A percentile compares a stretch with the other conserved stretches of the same genome.
Evolutionary conservation across 2,113 vertebrate genomes (phyloP).

Genomic region (Tylochromis polylepis): DNA sequence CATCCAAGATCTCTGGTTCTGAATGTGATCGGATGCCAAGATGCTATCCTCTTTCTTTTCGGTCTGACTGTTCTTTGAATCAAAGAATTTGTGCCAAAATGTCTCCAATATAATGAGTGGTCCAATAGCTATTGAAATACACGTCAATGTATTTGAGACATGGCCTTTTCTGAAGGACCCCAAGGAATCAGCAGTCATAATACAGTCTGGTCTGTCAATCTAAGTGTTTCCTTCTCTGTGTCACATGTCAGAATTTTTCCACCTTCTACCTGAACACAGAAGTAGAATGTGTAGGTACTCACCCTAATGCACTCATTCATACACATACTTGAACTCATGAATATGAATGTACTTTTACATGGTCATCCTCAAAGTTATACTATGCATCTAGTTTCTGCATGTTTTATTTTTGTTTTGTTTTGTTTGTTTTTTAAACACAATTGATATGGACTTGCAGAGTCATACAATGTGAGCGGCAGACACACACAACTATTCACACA

Average conservation of each 20-base stretch:
- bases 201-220: slow-evolving; percentile 50
- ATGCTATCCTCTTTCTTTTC: too few relatives aligned
- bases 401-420: background rate
- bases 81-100: background rate
- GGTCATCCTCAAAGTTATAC: background rate
- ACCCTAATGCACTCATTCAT: background rate
- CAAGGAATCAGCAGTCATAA: slow-evolving; percentile 49
- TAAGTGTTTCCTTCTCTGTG: slow-evolving; percentile 4
- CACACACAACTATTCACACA: background rate
- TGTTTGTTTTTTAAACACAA: too few relatives aligned
- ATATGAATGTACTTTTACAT: background rate
- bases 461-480: background rate
- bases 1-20: background rate
- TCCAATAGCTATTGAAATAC: background rate
- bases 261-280: background rate
- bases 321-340: background rate
- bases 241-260: slow-evolving; percentile 25
- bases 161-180: slow-evolving; percentile 54
- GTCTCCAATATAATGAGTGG: background rate
- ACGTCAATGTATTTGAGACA: background rate
- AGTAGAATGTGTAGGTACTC: background rate
- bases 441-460: background rate
- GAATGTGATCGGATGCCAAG: too few relatives aligned
- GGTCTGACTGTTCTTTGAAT: background rate
- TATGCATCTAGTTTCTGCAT: background rate